A percentile compares a stretch with the other conserved stretches of the same genome.
These are phyloP conservation scores for Grantiella picta DNA, from an alignment of 2,113 vertebrate species.

Conservation along the genomic window DNA sequence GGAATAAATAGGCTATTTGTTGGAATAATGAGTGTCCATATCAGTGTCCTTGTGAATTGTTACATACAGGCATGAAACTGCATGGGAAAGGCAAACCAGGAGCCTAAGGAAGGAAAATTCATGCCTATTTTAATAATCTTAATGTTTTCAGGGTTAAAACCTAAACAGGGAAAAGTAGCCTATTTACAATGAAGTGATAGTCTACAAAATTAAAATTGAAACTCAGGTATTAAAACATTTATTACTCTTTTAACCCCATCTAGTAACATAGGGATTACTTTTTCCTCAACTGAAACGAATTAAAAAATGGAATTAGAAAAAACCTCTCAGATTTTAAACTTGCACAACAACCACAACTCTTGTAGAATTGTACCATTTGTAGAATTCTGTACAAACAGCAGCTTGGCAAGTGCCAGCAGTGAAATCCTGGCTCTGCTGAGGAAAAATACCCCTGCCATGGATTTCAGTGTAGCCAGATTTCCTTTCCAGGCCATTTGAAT, in stretches of 20 bases:
- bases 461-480: not conserved
- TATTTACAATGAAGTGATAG: not conserved
- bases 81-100: not conserved
- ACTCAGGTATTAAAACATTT: not conserved
- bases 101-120: not conserved
- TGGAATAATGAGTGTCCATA: not conserved
- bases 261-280: not conserved
- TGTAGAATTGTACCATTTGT: no score
- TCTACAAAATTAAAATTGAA: not conserved
- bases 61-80: not conserved
- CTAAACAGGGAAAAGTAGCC: not conserved
- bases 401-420: not conserved
- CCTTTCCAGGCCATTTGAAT: not conserved
- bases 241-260: not conserved
- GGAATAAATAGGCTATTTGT: not conserved
- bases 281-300: not conserved
- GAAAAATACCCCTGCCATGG: not conserved
- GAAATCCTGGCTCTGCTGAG: not conserved
- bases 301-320: not conserved
- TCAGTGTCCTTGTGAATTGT: not conserved
- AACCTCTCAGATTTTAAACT: not conserved
- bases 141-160: not conserved
- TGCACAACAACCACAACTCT: not conserved
- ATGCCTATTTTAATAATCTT: not conserved
- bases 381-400: not conserved